Percentiles rank a stretch among this genome's conserved stretches.
Conservation (phyloP, 2,797 vertebrate genomes). For the Brachyrhaphis roseni region DNA sequence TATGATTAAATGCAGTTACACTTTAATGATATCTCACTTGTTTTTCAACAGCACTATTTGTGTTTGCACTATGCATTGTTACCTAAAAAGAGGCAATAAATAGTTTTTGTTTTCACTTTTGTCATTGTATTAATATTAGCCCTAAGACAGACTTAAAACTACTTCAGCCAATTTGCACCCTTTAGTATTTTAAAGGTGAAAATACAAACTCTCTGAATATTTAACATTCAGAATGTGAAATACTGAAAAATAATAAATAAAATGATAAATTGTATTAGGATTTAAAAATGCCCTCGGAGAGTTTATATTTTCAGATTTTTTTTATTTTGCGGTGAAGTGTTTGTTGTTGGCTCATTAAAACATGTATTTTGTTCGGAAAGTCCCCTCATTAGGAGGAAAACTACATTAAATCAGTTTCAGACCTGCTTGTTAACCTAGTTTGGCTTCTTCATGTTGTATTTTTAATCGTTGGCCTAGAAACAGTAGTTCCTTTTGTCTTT, state of each 20-base stretch:
- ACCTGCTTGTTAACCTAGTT: background rate
- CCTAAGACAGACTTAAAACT: background rate
- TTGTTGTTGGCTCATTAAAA: background rate
- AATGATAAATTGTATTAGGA: background rate
- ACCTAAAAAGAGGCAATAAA: no score
- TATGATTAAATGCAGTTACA: no score
- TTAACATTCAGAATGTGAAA: background rate
- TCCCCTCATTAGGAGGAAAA: background rate
- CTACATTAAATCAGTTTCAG: background rate
- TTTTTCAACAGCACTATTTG: no score
- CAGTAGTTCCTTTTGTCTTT: background rate
- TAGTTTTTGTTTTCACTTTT: no score
- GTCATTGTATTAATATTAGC: no score
- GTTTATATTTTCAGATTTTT: background rate
- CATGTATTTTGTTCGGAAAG: background rate
- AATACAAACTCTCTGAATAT: no score
- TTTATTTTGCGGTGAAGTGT: background rate
- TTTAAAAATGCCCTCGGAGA: background rate
- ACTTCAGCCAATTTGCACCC: background rate
- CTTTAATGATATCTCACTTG: no score
- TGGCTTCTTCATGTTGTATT: background rate
- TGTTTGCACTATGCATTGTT: no score
- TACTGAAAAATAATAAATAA: background rate
- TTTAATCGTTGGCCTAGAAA: conserved; percentile 8
- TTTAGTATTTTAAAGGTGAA: background rate